Percentiles rank a stretch among this genome's conserved stretches.
phyloP scores from a whole-genome alignment of 2,797 vertebrate genomes.

The Lophius americanus region DNA sequence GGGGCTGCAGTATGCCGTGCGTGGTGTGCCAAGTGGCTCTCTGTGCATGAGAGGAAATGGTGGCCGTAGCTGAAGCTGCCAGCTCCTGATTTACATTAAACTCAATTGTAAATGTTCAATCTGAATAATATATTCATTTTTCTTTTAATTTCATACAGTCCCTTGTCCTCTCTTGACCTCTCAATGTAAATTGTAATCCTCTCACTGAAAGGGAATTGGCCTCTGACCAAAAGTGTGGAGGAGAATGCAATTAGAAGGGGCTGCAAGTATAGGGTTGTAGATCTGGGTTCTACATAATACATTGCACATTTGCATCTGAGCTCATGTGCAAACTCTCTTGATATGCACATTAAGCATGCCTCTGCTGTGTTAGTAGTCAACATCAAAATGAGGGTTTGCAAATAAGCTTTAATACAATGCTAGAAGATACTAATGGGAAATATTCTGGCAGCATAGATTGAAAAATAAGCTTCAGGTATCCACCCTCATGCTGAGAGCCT shows the following conservation, averaged over 20 bases:
- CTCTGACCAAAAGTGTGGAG: constrained; percentile 9
- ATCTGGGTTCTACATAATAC: neutral
- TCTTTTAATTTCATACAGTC: constrained; percentile 19
- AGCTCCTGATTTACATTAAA: constrained; percentile 40
- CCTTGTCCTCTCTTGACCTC: constrained; percentile 19
- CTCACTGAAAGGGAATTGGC: constrained; percentile 1
- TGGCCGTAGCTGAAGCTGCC: constrained; percentile 31
- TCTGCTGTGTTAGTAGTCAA: constrained; percentile 10
- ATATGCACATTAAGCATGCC: constrained; percentile 20
- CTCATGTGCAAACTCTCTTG: constrained; percentile 7
- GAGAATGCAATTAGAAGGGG: constrained; percentile 7
- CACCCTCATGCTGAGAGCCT: constrained; percentile 13
- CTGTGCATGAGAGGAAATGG: constrained; percentile 58
- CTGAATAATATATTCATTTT: constrained; percentile 23
- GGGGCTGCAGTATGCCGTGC: constrained; percentile 54
- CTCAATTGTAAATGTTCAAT: constrained; percentile 40
- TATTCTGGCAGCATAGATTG: constrained; percentile 18
- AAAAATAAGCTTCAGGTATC: neutral
- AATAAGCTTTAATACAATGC: constrained; percentile 20
- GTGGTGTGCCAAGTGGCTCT: constrained; percentile 52
- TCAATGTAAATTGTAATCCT: constrained; percentile 12
- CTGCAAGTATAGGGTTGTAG: constrained; percentile 1
- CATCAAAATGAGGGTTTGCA: constrained; percentile 5
- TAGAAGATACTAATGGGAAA: constrained; percentile 23
- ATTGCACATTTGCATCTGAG: neutral